These are phyloP conservation scores for Chauna torquata DNA, from an alignment of 2,113 vertebrate species.

Conservation along the genomic window DNA sequence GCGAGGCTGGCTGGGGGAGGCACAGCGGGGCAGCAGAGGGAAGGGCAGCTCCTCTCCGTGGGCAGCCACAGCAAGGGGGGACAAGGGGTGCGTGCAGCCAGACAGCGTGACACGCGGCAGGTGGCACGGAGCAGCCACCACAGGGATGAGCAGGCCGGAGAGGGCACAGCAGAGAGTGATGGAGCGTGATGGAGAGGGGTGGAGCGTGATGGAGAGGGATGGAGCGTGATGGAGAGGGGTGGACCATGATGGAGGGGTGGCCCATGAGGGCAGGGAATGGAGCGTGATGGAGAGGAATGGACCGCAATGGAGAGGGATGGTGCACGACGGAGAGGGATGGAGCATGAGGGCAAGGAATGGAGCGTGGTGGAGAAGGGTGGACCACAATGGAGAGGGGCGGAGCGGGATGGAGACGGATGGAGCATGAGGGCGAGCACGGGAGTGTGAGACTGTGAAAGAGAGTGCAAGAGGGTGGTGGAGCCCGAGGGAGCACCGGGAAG, in stretches of 20 bases:
- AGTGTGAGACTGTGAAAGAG: fast-evolving
- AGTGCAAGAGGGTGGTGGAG: background rate
- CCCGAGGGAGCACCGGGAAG: fast-evolving
- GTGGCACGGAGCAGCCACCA: background rate
- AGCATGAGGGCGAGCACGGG: background rate
- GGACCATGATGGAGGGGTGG: background rate
- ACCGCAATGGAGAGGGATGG: background rate
- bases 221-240: background rate
- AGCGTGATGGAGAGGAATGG: background rate
- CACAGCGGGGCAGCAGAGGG: background rate
- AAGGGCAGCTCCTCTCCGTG: background rate
- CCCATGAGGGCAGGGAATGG: background rate
- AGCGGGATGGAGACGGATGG: background rate
- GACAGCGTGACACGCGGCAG: no score
- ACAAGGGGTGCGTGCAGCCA: background rate
- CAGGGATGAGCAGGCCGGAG: fast-evolving
- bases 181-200: background rate
- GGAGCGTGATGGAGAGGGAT: background rate
- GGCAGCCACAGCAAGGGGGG: background rate
- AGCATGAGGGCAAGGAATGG: background rate
- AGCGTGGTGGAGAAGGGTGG: background rate
- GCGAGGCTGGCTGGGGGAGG: background rate
- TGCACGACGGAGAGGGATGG: background rate
- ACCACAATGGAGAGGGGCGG: background rate
- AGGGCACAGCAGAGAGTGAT: background rate